Evolutionary conservation across 2,113 vertebrate genomes (phyloP).

Genomic region (Cettia cetti): DNA sequence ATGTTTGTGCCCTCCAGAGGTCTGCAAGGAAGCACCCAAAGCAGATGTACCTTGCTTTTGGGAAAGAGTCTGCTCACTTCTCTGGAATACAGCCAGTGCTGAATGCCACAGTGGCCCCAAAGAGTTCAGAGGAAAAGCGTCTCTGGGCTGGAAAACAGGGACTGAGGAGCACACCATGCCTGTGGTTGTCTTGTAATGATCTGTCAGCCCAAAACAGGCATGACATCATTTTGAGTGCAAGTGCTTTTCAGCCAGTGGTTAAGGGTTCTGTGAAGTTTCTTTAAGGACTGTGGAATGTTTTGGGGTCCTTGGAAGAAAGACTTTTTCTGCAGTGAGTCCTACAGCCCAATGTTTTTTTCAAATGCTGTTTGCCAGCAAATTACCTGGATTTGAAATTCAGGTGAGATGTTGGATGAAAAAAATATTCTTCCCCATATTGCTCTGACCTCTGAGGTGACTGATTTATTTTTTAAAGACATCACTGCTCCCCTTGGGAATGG

Average conservation of each 20-base stretch:
- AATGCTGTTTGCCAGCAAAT: not conserved
- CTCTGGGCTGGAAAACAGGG: not conserved
- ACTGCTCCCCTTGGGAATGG: constrained; percentile 6
- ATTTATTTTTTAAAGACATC: constrained; percentile 32
- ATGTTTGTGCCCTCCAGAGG: not conserved
- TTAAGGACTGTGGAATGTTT: not conserved
- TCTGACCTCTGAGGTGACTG: not conserved
- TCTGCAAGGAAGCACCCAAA: not conserved
- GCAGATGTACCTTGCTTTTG: not conserved
- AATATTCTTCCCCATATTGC: not conserved
- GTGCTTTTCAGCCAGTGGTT: not conserved
- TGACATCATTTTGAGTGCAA: not conserved
- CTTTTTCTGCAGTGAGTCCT: not conserved
- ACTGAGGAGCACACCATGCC: not conserved
- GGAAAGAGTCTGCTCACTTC: not conserved
- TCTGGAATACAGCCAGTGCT: not conserved
- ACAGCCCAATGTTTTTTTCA: not conserved
- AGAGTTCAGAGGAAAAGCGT: not conserved
- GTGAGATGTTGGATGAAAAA: not conserved
- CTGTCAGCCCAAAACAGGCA: not conserved
- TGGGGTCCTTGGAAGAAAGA: not conserved
- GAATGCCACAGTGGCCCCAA: not conserved
- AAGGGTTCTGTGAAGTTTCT: not conserved
- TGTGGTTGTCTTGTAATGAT: rapidly evolving
- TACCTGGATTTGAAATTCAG: constrained; percentile 20